These are phyloP conservation scores for Isichthys henryi DNA, from an alignment of 2,113 vertebrate genomes.

Conservation along the genomic window DNA sequence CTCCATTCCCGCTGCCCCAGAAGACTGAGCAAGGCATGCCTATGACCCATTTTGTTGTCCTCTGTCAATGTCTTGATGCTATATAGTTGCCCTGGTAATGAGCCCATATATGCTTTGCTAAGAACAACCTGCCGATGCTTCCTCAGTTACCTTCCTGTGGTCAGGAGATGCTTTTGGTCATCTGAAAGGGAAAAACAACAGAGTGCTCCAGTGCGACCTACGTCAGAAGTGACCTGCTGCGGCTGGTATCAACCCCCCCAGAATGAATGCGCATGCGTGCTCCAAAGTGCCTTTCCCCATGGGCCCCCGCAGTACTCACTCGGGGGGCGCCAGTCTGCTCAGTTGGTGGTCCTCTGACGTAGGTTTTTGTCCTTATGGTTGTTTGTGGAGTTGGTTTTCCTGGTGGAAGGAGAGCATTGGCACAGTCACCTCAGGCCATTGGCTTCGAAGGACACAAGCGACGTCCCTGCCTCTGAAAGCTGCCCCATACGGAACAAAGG, in stretches of 20 bases:
- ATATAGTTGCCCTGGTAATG: constrained; percentile 14
- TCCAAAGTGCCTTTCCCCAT: neutral
- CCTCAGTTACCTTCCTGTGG: constrained; percentile 59
- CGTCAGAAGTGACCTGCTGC: neutral
- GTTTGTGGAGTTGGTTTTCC: constrained; percentile 99
- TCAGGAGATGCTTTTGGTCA: constrained; percentile 50
- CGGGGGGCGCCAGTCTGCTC: constrained; percentile 48
- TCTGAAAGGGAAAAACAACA: constrained; percentile 41
- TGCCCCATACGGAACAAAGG: neutral
- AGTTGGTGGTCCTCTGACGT: constrained; percentile 98
- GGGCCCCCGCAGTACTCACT: constrained; percentile 45
- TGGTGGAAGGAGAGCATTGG: constrained; percentile 43
- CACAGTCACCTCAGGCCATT: constrained; percentile 12
- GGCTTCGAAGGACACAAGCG: neutral
- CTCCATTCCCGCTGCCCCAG: constrained; percentile 59
- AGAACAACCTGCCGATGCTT: constrained; percentile 39
- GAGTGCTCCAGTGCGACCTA: neutral
- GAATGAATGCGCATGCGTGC: neutral
- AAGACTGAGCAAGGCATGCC: constrained; percentile 92
- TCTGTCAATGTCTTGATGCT: constrained; percentile 53
- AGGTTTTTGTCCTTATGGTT: constrained; percentile 99
- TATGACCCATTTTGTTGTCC: constrained; percentile 63
- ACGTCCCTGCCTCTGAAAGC: neutral
- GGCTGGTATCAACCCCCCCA: neutral
- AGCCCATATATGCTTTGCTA: constrained; percentile 44